Percentiles rank a stretch among this genome's conserved stretches.
These are phyloP conservation scores for Protonibea diacanthus DNA, from an alignment of 2,797 vertebrate genomes.

Conservation along the genomic window DNA sequence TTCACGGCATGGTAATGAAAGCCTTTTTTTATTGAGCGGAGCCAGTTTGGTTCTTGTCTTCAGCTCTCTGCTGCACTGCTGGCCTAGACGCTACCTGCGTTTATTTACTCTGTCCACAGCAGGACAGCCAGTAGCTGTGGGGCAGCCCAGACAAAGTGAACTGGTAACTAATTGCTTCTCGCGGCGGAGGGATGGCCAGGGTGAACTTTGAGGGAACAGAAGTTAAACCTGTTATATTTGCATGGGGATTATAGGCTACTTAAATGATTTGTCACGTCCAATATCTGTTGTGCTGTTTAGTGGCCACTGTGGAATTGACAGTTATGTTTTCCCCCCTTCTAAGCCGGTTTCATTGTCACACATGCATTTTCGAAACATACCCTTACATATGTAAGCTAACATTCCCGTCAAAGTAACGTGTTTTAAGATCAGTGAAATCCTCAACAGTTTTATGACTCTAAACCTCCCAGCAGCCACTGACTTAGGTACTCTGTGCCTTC, in stretches of 20 bases:
- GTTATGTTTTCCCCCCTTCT: background rate
- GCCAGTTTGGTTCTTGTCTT: constrained; percentile 71
- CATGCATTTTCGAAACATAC: background rate
- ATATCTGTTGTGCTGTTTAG: constrained; percentile 1
- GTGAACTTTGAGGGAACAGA: constrained; percentile 11
- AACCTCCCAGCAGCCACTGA: constrained; percentile 45
- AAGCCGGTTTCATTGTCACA: background rate
- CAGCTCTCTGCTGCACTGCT: constrained; percentile 64
- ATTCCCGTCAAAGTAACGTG: constrained; percentile 21
- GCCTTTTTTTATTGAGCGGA: constrained; percentile 63
- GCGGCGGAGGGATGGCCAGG: background rate
- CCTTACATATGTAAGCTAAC: background rate
- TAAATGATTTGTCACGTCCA: background rate
- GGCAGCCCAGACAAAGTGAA: constrained; percentile 44
- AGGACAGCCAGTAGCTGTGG: constrained; percentile 44
- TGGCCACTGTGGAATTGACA: background rate
- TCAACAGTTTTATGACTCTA: constrained; percentile 40
- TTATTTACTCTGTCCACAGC: constrained; percentile 71
- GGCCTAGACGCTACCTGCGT: constrained; percentile 58
- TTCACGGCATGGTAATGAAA: constrained; percentile 80
- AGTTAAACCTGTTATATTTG: constrained; percentile 10
- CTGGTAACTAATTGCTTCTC: constrained; percentile 44
- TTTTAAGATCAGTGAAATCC: constrained; percentile 39
- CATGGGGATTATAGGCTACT: constrained; percentile 7
- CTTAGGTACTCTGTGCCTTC: constrained; percentile 26